A percentile compares a stretch with the other conserved stretches of the same genome.
These are phyloP conservation scores for Chironomus riparius DNA, from an alignment of 2,888 invertebrate genomes.

Conservation along the genomic window DNA sequence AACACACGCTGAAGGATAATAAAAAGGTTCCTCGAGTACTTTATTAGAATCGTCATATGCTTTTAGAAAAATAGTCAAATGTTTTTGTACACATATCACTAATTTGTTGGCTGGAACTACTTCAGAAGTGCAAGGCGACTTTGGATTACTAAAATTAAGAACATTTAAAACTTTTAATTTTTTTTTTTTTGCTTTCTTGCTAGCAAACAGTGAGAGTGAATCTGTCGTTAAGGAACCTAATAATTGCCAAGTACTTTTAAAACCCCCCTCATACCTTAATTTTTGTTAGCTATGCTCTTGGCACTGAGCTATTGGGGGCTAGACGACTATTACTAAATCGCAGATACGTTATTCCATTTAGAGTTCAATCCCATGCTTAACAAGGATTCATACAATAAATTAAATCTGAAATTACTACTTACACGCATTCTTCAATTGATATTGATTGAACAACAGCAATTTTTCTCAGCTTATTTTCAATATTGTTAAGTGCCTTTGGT, in stretches of 20 bases:
- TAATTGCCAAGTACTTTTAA: no score
- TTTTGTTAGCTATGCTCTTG: no score
- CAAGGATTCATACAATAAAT: no score
- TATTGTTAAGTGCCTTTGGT: constrained; percentile 4
- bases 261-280: no score
- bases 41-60: neutral
- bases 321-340: no score
- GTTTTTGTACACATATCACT: neutral
- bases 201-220: no score
- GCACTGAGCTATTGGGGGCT: no score
- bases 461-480: neutral
- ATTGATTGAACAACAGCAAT: neutral
- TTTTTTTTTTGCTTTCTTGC: no score
- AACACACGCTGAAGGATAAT: neutral
- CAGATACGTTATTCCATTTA: no score
- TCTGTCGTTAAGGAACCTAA: no score
- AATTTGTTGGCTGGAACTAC: neutral
- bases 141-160: neutral
- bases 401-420: neutral
- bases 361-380: no score
- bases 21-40: neutral
- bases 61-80: neutral
- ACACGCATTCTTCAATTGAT: neutral
- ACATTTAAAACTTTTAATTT: no score
- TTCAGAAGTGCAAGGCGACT: neutral